Evolutionary conservation across 2,113 vertebrate species (phyloP).

Genomic region (Micronycteris hirsuta): DNA sequence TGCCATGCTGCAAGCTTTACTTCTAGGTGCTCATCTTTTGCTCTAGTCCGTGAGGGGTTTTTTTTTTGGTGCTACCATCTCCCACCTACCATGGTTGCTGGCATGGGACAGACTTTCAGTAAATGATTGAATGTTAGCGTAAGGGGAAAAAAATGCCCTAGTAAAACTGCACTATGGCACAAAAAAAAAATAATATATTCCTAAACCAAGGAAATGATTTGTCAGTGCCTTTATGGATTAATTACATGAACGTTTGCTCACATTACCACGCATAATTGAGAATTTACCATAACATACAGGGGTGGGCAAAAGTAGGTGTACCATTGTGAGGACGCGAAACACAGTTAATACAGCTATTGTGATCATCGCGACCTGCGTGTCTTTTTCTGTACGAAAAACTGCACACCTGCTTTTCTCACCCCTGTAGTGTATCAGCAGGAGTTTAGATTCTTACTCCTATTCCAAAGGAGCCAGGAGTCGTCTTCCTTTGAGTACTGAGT

Average conservation of each 20-base stretch:
- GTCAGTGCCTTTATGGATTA: neutral
- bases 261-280: neutral
- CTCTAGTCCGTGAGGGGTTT: neutral
- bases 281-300: neutral
- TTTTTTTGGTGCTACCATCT: neutral
- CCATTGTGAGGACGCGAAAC: no score
- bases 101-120: neutral
- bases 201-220: neutral
- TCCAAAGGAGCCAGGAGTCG: neutral
- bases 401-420: no score
- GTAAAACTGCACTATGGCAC: neutral
- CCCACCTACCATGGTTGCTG: neutral
- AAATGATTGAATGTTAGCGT: neutral
- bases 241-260: neutral
- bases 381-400: no score
- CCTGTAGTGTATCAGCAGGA: neutral
- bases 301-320: no score
- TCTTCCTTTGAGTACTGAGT: neutral
- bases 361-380: no score
- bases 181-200: neutral
- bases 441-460: neutral
- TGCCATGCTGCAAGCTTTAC: neutral
- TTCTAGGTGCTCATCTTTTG: neutral
- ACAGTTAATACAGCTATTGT: no score
- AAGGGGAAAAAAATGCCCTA: neutral